These are phyloP conservation scores for Tenodera sinensis DNA, from an alignment of 2,888 invertebrate species.

Conservation along the genomic window DNA sequence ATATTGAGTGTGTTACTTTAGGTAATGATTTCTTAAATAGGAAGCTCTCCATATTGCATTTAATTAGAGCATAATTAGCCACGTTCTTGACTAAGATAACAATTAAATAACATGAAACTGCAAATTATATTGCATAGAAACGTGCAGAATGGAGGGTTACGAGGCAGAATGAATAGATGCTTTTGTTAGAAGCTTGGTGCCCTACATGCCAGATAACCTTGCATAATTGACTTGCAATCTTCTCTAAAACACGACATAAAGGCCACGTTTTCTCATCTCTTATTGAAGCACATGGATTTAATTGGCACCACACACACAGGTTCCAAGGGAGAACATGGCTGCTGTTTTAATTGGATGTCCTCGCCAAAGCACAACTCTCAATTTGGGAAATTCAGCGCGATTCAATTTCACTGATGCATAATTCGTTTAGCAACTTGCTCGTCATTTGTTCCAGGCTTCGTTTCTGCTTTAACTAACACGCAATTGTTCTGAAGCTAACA, in stretches of 20 bases:
- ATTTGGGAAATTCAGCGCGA: too few relatives aligned
- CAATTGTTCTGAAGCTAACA: too few relatives aligned
- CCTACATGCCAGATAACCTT: background rate
- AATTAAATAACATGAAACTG: too few relatives aligned
- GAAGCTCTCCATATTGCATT: too few relatives aligned
- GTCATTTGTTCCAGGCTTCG: background rate
- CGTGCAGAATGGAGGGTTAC: background rate
- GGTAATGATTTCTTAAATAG: too few relatives aligned
- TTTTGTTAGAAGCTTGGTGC: background rate
- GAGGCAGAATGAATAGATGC: background rate
- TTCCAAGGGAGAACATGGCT: background rate
- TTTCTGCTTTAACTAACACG: too few relatives aligned
- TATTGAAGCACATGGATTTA: background rate
- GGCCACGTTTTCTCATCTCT: background rate
- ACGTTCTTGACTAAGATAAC: too few relatives aligned
- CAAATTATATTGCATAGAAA: too few relatives aligned
- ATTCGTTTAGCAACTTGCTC: background rate
- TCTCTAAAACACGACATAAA: background rate
- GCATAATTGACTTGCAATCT: background rate
- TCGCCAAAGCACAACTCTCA: background rate
- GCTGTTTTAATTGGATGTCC: background rate
- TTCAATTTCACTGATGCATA: background rate
- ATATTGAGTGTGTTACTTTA: too few relatives aligned
- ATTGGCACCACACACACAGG: background rate
- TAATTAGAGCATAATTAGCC: too few relatives aligned